Conservation (phyloP, 2,797 vertebrate species). For the Epinephelus malabaricus region DNA sequence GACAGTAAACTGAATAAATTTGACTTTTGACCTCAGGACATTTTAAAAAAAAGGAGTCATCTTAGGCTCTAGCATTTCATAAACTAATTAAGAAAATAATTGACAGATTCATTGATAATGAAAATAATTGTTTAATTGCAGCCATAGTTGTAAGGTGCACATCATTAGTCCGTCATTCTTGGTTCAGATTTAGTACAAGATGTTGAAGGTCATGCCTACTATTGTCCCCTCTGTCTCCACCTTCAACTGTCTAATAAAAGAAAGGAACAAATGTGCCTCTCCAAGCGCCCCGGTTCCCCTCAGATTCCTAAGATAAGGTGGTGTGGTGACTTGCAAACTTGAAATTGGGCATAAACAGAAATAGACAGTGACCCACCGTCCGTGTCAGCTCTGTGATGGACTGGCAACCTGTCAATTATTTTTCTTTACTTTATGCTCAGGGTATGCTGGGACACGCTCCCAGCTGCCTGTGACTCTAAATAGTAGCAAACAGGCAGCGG, state of each 20-base stretch:
- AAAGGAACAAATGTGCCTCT: neutral
- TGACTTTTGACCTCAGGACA: no score
- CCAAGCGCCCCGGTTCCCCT: constrained; percentile 6
- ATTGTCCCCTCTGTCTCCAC: neutral
- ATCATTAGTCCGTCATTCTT: neutral
- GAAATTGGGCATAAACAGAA: constrained; percentile 46
- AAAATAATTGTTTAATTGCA: neutral
- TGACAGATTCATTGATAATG: neutral
- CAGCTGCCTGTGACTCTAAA: constrained; percentile 21
- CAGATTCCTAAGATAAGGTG: neutral
- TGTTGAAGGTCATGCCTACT: neutral
- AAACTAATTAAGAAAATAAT: no score
- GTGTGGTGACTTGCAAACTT: constrained; percentile 37
- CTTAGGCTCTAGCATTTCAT: no score
- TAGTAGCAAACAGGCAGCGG: neutral
- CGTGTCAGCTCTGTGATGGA: constrained; percentile 29
- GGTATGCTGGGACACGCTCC: constrained; percentile 5
- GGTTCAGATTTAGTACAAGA: neutral
- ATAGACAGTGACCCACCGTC: constrained; percentile 48
- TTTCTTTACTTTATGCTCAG: constrained; percentile 11
- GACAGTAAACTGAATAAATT: no score
- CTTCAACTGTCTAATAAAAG: neutral
- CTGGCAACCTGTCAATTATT: constrained; percentile 50
- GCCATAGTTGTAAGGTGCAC: neutral
- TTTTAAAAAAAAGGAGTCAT: no score